Base-by-base conservation (phyloP, 2,888 invertebrate genomes). In the Furcula furcula region DNA sequence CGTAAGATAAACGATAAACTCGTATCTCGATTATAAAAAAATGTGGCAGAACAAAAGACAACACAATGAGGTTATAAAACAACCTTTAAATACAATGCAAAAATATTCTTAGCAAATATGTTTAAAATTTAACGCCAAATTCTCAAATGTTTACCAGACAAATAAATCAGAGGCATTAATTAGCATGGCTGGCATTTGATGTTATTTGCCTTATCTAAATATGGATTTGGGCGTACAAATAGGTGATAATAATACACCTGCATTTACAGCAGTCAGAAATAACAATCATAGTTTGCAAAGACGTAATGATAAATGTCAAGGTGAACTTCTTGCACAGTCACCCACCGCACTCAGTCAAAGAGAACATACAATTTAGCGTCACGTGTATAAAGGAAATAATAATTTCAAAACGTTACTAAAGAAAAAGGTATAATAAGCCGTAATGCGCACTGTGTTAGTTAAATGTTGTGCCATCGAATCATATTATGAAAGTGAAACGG, bases 301-400 rank as follows among this genome's bases (percentile, higher is more conserved):
- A 64, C 64, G 48, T 59, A 57, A 51, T 60, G 48, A 57, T 73
- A 83, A 85, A 85, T 84, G 85, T 78, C 85, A 85, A 85, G 85
- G 85, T 76, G 64, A 85, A 72, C 83, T 40, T 55, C 70, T 71
- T 65, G 59, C 49, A 70, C 74, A 79, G 76, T 80, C 76, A 67
- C 77, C 60, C 54, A 57, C 56, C 55, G 43, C 66, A 61, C 51
- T n/a, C n/a, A n/a, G n/a, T n/a, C n/a, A n/a, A n/a, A n/a, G n/a
- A n/a, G n/a, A 44, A 56, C 56, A 59, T 55, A 54, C 50, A 59
- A 53, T 54, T 46, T 50, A 46, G 51, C 49, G 34, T 25, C 28
- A 36, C 29, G 26, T 31, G 34, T 38, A 44, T 50, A 50, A 45
- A 42, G 46, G 40, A 44, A 50, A 50, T 37, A 40, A 34, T 38